Evolutionary conservation across 2,888 invertebrate species (phyloP).

Genomic region (Parnassius smintheus): DNA sequence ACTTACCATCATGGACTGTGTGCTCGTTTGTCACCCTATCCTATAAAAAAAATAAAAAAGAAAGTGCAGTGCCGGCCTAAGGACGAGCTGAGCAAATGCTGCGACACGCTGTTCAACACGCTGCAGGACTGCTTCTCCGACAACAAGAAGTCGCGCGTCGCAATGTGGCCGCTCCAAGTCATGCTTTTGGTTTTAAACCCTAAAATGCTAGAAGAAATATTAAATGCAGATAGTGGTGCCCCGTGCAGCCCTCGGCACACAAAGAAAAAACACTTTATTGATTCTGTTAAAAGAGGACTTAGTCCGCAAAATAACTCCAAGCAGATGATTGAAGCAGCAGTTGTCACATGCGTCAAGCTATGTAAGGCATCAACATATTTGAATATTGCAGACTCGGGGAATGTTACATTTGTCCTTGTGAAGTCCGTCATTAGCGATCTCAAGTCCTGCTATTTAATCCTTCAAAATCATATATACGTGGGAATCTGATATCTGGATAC

Average conservation of each 20-base stretch:
- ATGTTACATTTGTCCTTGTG: conserved; percentile 95
- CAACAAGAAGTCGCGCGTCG: conserved; percentile 93
- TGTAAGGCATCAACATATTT: conserved; percentile 99
- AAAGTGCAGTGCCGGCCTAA: conserved; percentile 93
- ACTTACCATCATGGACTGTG: no score
- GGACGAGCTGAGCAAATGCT: conserved; percentile 88
- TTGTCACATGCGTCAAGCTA: conserved; percentile 96
- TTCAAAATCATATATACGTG: conserved; percentile 92
- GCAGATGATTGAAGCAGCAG: conserved; percentile 95
- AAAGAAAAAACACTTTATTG: conserved; percentile 96
- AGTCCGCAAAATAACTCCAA: conserved; percentile 92
- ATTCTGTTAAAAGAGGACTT: conserved; percentile 93
- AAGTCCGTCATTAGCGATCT: conserved; percentile 96
- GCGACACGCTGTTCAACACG: conserved; percentile 96
- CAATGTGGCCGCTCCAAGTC: conserved; percentile 98
- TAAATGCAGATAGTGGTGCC: conserved; percentile 94
- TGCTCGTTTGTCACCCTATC: no score
- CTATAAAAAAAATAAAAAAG: no score
- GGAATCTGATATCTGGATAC: conserved; percentile 88
- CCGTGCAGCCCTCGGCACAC: conserved; percentile 93
- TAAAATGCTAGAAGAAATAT: conserved; percentile 96
- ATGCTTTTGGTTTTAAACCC: conserved; percentile 96
- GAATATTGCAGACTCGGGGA: conserved; percentile 93
- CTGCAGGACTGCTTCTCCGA: conserved; percentile 93
- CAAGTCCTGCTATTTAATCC: conserved; percentile 95